phyloP scores from a whole-genome alignment of 1,140 invertebrate species.

The Eupristina koningsbergeri region DNA sequence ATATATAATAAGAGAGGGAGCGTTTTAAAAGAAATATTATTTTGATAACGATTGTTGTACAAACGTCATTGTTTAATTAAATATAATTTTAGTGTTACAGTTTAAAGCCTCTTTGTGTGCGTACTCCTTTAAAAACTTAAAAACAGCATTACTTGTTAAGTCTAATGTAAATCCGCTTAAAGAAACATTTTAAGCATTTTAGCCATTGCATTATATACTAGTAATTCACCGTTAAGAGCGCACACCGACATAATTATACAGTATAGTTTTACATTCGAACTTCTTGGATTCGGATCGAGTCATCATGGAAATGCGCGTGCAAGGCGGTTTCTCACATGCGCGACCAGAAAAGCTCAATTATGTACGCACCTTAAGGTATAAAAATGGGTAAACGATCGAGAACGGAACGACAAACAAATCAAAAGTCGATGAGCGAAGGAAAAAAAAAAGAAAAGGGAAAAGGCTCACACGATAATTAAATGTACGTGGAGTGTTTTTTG shows the following conservation, averaged over 20 bases:
- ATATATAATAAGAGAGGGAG: too few species aligned
- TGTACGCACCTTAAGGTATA: neutral
- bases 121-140: neutral
- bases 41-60: too few species aligned
- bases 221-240: neutral
- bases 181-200: neutral
- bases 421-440: neutral
- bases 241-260: slow-evolving; percentile 5
- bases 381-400: neutral
- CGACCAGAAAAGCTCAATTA: neutral
- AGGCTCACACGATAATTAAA: too few species aligned
- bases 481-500: too few species aligned
- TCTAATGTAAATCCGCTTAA: neutral
- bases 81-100: neutral
- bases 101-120: neutral
- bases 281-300: slow-evolving; percentile 20
- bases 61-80: neutral
- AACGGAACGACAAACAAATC: neutral
- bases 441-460: too few species aligned
- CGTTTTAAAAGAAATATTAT: too few species aligned
- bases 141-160: neutral
- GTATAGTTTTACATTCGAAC: neutral
- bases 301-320: slow-evolving; percentile 34
- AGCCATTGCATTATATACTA: neutral
- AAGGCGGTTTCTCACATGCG: neutral